A percentile compares a stretch with the other conserved stretches of the same genome.
Evolutionary conservation across 1,140 invertebrate species (phyloP).

Genomic region (Lysiphlebus fabarum): DNA sequence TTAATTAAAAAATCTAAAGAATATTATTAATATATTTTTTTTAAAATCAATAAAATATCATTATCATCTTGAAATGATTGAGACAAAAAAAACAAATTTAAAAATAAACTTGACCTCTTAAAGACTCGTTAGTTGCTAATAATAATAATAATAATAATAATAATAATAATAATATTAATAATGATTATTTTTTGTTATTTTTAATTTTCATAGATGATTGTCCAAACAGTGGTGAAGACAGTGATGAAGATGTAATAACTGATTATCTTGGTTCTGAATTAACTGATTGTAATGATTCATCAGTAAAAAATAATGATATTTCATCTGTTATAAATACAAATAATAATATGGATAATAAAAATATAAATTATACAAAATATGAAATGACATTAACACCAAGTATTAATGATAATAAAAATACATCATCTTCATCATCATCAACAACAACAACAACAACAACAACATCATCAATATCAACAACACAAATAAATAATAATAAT

Average conservation of each 20-base stretch:
- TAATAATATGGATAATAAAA: conserved; percentile 33
- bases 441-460: too few species aligned
- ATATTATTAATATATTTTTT: too few species aligned
- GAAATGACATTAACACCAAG: conserved; percentile 43
- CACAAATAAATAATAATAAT: conserved; percentile 32
- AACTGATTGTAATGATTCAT: conserved; percentile 41
- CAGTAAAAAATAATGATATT: conserved; percentile 40
- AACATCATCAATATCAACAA: too few species aligned
- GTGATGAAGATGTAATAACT: conserved; percentile 68
- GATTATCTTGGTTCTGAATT: conserved; percentile 57
- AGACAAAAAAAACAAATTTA: conserved; percentile 4
- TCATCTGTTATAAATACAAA: conserved; percentile 40
- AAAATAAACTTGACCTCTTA: too few species aligned
- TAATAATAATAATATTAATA: conserved; percentile 3
- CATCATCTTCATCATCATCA: too few species aligned
- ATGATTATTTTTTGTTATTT: conserved; percentile 7
- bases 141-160: conserved; percentile 7
- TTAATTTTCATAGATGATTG: conserved; percentile 56
- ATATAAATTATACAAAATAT: conserved; percentile 50
- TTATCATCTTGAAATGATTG: background rate
- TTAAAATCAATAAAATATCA: too few species aligned
- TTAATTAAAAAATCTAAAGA: too few species aligned
- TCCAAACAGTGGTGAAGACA: conserved; percentile 62
- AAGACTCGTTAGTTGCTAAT: conserved; percentile 4
- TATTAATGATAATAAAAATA: conserved; percentile 34